Conservation (phyloP, 2,797 vertebrate genomes). For the Limnodromus scolopaceus region DNA sequence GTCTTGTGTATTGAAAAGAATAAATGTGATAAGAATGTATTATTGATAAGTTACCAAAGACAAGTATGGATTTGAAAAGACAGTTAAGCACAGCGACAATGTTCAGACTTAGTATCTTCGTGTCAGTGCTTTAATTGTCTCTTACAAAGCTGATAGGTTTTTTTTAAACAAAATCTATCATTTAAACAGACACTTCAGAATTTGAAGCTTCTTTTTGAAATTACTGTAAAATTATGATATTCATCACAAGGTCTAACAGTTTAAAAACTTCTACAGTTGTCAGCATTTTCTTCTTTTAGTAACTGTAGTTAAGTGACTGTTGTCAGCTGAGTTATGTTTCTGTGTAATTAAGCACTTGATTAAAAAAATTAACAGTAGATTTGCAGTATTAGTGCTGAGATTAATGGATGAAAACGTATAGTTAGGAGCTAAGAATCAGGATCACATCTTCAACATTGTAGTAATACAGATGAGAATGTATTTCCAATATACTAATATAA, state of each 20-base stretch:
- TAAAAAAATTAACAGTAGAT: neutral
- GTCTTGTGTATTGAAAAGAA: neutral
- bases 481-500: neutral
- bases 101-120: neutral
- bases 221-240: neutral
- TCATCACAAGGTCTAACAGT: neutral
- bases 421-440: neutral
- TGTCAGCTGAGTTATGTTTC: neutral
- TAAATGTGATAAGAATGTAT: neutral
- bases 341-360: neutral
- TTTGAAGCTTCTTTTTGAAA: neutral
- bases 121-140: neutral
- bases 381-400: neutral
- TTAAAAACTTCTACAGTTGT: constrained; percentile 2
- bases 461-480: neutral
- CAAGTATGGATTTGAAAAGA: neutral
- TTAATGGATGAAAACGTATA: neutral
- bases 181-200: neutral
- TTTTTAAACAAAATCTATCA: neutral
- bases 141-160: neutral
- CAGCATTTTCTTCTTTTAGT: too few species aligned
- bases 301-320: neutral
- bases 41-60: neutral
- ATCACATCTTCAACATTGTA: neutral
- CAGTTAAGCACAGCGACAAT: neutral